Evolutionary conservation across 1,140 invertebrate species (phyloP), one percentile per base, ranked within the genome.

Genomic region (Fragariocoptes setiger): DNA sequence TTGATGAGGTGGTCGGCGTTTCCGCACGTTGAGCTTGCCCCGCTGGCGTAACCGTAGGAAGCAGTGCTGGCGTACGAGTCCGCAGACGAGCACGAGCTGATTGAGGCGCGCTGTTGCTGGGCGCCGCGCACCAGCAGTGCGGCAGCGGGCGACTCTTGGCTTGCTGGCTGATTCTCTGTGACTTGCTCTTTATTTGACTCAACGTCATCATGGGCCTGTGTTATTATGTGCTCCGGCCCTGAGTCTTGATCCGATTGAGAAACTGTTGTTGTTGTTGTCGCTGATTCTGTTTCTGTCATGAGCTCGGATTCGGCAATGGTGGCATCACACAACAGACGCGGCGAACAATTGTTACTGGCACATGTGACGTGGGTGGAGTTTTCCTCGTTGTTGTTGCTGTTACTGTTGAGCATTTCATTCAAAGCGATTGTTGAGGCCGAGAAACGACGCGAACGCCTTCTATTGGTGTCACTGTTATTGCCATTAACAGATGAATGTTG

Each of bases 81-180:
- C 17, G 39, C 40, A 19, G 18, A 22, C 17, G 45, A 47, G 21
- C 42, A 44, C 3, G 42, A 44, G 36, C 37, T 41, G n/a, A 47
- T 47, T 20, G 38, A 41, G 13, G 44, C 53, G 19, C 50, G 48
- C 41, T 55, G 55, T 42, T 51, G 42, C 39, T 46, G 18, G 46
- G 43, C 35, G 37, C 42, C 45, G 2, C 49, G 35, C 14, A 42
- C 46, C 17, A 41, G 37, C n/a, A n/a, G n/a, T n/a, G n/a, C n/a
- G n/a, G n/a, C n/a, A n/a, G n/a, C n/a, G n/a, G n/a, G n/a, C n/a
- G n/a, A n/a, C n/a, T n/a, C n/a, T n/a, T n/a, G n/a, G n/a, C n/a
- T n/a, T n/a, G n/a, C n/a, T n/a, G n/a, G n/a, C n/a, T n/a, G n/a
- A n/a, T n/a, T n/a, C n/a, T n/a, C n/a, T n/a, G n/a, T n/a, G n/a